phyloP scores from a whole-genome alignment of 2,888 invertebrate genomes.

The Dicyrtoma fusca region DNA sequence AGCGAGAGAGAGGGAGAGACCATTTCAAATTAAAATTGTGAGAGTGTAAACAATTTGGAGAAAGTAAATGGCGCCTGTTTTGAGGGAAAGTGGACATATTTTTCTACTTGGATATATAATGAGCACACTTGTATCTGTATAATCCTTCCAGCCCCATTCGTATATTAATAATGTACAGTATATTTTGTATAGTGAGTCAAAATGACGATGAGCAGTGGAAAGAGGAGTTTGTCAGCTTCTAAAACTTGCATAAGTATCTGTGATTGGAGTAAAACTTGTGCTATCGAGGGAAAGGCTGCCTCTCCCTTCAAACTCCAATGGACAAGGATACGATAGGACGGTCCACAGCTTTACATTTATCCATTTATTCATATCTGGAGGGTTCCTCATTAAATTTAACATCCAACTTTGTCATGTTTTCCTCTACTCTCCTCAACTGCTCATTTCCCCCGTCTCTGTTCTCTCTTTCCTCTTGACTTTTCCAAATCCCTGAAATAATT shows the following conservation, averaged over 20 bases:
- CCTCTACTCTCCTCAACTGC: not conserved
- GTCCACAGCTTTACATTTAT: not conserved
- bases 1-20: too few species aligned
- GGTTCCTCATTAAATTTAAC: constrained; percentile 16
- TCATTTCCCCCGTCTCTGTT: not conserved
- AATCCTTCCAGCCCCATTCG: too few species aligned
- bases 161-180: too few species aligned
- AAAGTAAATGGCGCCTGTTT: too few species aligned
- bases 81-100: too few species aligned
- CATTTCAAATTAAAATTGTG: too few species aligned
- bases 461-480: too few species aligned
- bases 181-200: not conserved
- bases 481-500: too few species aligned
- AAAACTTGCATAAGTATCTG: constrained; percentile 16
- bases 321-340: not conserved
- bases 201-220: not conserved
- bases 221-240: constrained; percentile 15
- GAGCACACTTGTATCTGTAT: too few species aligned
- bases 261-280: constrained; percentile 14
- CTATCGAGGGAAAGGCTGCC: constrained; percentile 4
- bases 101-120: too few species aligned
- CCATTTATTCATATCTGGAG: constrained; percentile 1
- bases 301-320: not conserved
- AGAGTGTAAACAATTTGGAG: too few species aligned
- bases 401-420: constrained; percentile 18